Evolutionary conservation across 2,888 invertebrate genomes (phyloP).

Genomic region (Pilophorus perplexus): DNA sequence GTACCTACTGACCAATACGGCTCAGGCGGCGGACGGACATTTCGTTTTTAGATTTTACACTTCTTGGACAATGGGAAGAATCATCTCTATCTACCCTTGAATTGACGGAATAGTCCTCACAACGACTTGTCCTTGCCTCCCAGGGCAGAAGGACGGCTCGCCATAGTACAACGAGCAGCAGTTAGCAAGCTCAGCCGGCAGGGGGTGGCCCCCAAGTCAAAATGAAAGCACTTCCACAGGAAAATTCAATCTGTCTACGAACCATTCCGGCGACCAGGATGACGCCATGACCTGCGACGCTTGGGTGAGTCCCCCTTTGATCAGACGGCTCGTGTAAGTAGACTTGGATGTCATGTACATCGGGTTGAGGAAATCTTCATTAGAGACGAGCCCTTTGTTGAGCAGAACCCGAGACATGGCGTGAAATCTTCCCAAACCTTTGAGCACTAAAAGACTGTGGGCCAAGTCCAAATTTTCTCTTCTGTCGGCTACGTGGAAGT

Average conservation of each 20-base stretch:
- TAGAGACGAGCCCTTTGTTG: conserved; percentile 20
- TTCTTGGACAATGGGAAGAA: no score
- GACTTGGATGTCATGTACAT: conserved; percentile 34
- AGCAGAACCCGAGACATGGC: conserved; percentile 34
- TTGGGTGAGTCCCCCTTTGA: conserved; percentile 21
- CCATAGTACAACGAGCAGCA: no score
- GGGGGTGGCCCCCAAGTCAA: no score
- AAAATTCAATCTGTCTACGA: not conserved
- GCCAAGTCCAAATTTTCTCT: conserved; percentile 30
- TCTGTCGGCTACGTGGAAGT: conserved; percentile 31
- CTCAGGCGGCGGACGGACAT: no score
- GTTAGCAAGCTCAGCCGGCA: no score
- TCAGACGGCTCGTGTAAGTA: conserved; percentile 12
- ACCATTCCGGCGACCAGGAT: conserved; percentile 42
- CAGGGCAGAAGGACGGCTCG: no score
- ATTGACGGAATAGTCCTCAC: no score
- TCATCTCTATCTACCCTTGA: no score
- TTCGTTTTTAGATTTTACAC: no score
- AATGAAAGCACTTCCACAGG: no score
- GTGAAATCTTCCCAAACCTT: conserved; percentile 40
- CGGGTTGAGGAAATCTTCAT: conserved; percentile 15
- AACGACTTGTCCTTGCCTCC: no score
- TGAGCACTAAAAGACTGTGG: conserved; percentile 36
- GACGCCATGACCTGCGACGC: conserved; percentile 34
- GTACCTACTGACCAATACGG: no score